Evolutionary conservation across 2,113 vertebrate genomes (phyloP), one percentile per base, ranked within the genome.

Genomic region (Gymnarchus niloticus): DNA sequence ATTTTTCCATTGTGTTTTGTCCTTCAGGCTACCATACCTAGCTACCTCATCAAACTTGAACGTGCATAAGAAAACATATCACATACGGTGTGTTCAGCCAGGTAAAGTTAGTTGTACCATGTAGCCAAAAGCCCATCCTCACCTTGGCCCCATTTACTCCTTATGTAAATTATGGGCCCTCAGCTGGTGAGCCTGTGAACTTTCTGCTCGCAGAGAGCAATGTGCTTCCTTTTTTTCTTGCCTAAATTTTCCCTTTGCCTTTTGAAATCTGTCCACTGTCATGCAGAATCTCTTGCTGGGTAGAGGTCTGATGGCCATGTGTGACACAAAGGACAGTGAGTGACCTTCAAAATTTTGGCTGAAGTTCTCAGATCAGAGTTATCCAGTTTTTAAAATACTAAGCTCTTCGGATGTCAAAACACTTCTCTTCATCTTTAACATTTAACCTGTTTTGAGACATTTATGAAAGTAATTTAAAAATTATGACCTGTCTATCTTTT

Each of bases 261-360:
- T 89, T 87, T 78, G 86, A 89, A 86, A 89, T 86, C 33, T 1
- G 82, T 85, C 86, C 77, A 51, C 69, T 46, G 41, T 88, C 85
- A 57, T 84, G 56, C 69, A 80, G 82, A 86, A 81, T 84, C 48
- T 57, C n/a, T 33, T 59, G 56, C 41, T 41, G 81, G 46, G 10
- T n/a, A 86, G 84, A 89, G 83, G 81, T 86, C 85, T 85, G 23
- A 41, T 49, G 37, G 81, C 85, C n/a, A n/a, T n/a, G n/a, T n/a
- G n/a, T n/a, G n/a, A n/a, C n/a, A n/a, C n/a, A n/a, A n/a, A 54
- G 85, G 48, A 82, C 28, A 61, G 56, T 59, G 28, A 19, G 44
- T 56, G 48, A 73, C 80, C 85, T n/a, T 81, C 46, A 51, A 48
- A 28, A n/a, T 6, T 3, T 52, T 25, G 46, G 46, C 28, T 51